These are phyloP conservation scores for Sanderia malayensis DNA, from an alignment of 30 jellyfish, hydroid and myxozoan species.

Conservation along the genomic window DNA sequence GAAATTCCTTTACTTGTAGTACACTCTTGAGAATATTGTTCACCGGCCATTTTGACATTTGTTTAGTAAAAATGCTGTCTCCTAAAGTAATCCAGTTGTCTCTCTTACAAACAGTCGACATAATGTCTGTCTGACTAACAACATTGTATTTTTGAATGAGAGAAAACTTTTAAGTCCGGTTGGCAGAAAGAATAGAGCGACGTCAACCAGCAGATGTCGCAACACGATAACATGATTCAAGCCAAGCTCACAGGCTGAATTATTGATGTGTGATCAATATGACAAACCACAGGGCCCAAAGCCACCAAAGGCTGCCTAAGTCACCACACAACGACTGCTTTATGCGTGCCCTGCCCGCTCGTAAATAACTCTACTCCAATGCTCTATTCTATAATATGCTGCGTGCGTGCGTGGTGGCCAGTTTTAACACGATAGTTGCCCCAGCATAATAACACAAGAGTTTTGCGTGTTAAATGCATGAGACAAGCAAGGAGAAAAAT, in stretches of 20 bases:
- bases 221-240: constrained; percentile 4
- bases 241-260: neutral
- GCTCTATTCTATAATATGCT: neutral
- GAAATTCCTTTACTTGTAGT: neutral
- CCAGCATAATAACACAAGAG: neutral
- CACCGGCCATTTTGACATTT: neutral
- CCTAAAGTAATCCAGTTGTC: neutral
- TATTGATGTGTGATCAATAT: neutral
- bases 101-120: too few relatives aligned
- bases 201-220: constrained; percentile 10
- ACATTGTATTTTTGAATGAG: neutral
- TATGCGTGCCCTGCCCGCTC: neutral
- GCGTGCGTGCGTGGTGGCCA: neutral
- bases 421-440: neutral
- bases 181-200: neutral
- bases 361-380: neutral
- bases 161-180: neutral
- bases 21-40: neutral
- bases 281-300: neutral
- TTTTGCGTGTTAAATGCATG: neutral
- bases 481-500: too few relatives aligned
- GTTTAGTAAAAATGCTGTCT: neutral
- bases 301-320: neutral
- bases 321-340: neutral
- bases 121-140: neutral